Evolutionary conservation across 64 coral and sea anemone genomes (phyloP).

Genomic region (Montipora foliosa): DNA sequence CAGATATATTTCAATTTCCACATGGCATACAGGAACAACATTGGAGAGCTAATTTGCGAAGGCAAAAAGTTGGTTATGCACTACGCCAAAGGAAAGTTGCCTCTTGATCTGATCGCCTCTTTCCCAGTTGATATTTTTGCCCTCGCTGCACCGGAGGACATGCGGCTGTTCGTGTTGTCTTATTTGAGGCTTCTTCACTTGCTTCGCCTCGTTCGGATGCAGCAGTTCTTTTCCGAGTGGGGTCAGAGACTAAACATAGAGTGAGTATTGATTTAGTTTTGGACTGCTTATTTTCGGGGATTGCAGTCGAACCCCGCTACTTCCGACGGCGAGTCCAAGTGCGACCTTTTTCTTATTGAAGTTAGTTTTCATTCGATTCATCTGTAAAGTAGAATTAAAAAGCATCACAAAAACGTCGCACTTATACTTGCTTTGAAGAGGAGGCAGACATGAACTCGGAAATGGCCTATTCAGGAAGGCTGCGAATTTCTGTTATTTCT

Average conservation of each 20-base stretch:
- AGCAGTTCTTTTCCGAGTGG: slow-evolving; percentile 75
- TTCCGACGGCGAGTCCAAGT: too few relatives aligned
- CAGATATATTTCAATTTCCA: slow-evolving; percentile 91
- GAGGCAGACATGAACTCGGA: too few relatives aligned
- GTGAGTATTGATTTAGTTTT: slow-evolving; percentile 45
- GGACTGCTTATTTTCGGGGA: too few relatives aligned
- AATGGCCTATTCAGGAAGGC: too few relatives aligned
- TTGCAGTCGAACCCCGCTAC: too few relatives aligned
- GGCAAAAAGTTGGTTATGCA: slow-evolving; percentile 51
- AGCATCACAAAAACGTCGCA: too few relatives aligned
- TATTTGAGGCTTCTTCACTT: slow-evolving; percentile 80
- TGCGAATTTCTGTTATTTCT: too few relatives aligned
- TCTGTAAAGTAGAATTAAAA: too few relatives aligned
- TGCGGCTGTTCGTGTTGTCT: slow-evolving; percentile 65
- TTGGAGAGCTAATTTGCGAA: slow-evolving; percentile 77
- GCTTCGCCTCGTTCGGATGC: slow-evolving; percentile 76
- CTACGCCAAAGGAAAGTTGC: slow-evolving; percentile 79
- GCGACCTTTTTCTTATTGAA: too few relatives aligned
- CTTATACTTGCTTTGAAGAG: too few relatives aligned
- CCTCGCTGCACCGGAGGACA: slow-evolving; percentile 71
- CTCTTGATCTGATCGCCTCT: slow-evolving; percentile 71
- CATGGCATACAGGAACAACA: slow-evolving; percentile 70
- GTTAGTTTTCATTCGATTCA: too few relatives aligned
- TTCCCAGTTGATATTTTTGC: slow-evolving; percentile 86
- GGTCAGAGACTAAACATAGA: slow-evolving; percentile 82